Base-by-base conservation (phyloP, 2,888 invertebrate genomes). In the Busseola fusca region DNA sequence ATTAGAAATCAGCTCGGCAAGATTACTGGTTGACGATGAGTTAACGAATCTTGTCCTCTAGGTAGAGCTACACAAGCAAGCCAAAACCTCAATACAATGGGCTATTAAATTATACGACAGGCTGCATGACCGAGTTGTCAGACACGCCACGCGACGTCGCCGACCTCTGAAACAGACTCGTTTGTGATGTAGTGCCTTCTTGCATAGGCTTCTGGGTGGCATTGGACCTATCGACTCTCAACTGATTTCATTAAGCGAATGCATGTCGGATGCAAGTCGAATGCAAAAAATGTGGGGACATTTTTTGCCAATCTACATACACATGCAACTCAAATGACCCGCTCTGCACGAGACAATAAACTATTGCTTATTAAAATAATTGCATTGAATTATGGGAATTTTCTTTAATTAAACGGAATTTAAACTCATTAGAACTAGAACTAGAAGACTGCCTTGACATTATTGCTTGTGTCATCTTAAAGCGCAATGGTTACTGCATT, bases 361-460 rank as follows among this genome's bases (percentile, higher is more conserved):
- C 58, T 27, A 57, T 78, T 78, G 56, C 57, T 67, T 59, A 65
- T 37, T 73, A 54, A 67, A 71, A 70, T 78, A 75, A 74, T 69
- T 71, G 65, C 64, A 37, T 58, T 64, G 60, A 83, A 82, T 86
- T 82, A 87, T 83, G 74, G 75, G 82, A 87, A 86, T 86, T 87
- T 83, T 84, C 81, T 72, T 81, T 82, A 87, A 85, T 88, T 83
- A 84, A 85, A 68, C 69, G 68, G 81, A 76, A 84, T 77, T 82
- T 86, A 86, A 83, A 72, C 86, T 87, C 87, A 89, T 78, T 83
- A 70, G 69, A 84, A 74, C 89, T 84, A 88, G 87, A 88, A 87
- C 86, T 85, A 88, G 90, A 87, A 80, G 92, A 83, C 90, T 80
- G 85, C 92, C 93, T 93, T 93, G 93, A 91, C 93, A 93, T 86